Evolutionary conservation across 1,140 invertebrate species (phyloP).

Genomic region (Drosophila nigrodunni): DNA sequence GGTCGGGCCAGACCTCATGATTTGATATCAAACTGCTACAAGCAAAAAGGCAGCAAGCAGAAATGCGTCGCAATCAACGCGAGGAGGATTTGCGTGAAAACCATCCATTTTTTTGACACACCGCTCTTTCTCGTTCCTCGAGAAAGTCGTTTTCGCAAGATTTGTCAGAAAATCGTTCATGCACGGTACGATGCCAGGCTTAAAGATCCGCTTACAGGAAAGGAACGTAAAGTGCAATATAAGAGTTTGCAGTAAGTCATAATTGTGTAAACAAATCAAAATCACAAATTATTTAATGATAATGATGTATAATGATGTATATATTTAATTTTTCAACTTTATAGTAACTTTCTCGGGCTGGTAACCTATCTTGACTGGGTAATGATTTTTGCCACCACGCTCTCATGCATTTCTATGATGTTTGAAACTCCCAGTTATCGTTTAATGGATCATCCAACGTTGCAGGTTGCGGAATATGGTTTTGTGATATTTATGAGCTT

Average conservation of each 20-base stretch:
- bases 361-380: conserved; percentile 99
- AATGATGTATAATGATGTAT: no score
- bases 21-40: conserved; percentile 98
- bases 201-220: conserved; percentile 97
- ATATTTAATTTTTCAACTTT: background rate
- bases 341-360: conserved; percentile 96
- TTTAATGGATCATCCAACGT: conserved; percentile 92
- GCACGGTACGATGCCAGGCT: conserved; percentile 96
- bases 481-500: conserved; percentile 99
- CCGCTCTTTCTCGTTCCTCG: conserved; percentile 98
- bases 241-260: conserved; percentile 97
- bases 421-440: conserved; percentile 97
- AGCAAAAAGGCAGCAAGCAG: conserved; percentile 99
- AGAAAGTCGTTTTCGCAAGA: conserved; percentile 96
- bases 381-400: conserved; percentile 98
- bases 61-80: conserved; percentile 98
- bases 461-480: conserved; percentile 97
- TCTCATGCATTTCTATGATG: conserved; percentile 99
- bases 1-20: conserved; percentile 94
- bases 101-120: conserved; percentile 99
- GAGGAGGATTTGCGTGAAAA: conserved; percentile 99
- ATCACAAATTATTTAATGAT: no score
- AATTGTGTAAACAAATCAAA: background rate
- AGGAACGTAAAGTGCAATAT: conserved; percentile 98
- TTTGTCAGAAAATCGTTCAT: conserved; percentile 97